Evolutionary conservation across 92 coral and sea anemone species (phyloP).

Genomic region (Porites cylindrica): DNA sequence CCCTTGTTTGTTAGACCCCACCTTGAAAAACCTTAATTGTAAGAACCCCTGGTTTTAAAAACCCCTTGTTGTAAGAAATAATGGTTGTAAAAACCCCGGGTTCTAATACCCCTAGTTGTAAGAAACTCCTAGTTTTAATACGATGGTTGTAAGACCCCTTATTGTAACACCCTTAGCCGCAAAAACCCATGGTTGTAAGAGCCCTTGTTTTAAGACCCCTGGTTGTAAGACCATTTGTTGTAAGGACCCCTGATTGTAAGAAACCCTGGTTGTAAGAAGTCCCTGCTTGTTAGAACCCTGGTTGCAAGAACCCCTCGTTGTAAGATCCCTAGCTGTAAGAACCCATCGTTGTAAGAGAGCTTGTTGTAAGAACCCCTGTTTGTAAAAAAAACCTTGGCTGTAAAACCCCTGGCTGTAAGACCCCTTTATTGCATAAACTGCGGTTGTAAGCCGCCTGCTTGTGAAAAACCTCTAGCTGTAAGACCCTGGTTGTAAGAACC

Average conservation of each 20-base stretch:
- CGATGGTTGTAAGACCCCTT: not conserved
- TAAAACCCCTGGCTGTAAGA: conserved; percentile 1
- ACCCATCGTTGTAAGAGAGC: not conserved
- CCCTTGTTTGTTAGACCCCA: too few species aligned
- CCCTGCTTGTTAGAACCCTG: too few species aligned
- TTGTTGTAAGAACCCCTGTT: conserved; percentile 4
- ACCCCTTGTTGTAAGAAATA: not conserved
- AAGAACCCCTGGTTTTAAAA: not conserved
- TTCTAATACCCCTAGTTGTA: not conserved
- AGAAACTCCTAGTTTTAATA: not conserved
- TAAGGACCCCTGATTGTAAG: too few species aligned
- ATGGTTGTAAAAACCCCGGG: not conserved
- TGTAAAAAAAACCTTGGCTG: not conserved
- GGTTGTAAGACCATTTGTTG: too few species aligned
- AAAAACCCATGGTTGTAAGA: too few species aligned
- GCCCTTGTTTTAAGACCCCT: too few species aligned
- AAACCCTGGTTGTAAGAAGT: too few species aligned
- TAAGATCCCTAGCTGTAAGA: not conserved
- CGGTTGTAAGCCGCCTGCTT: not conserved
- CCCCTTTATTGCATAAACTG: not conserved
- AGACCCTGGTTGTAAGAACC: too few species aligned
- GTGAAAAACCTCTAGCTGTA: not conserved
- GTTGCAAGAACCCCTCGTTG: not conserved
- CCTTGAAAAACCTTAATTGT: not conserved
- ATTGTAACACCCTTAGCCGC: too few species aligned